Evolutionary conservation across 1,140 invertebrate species (phyloP).

Genomic region (Eumaeus atala): DNA sequence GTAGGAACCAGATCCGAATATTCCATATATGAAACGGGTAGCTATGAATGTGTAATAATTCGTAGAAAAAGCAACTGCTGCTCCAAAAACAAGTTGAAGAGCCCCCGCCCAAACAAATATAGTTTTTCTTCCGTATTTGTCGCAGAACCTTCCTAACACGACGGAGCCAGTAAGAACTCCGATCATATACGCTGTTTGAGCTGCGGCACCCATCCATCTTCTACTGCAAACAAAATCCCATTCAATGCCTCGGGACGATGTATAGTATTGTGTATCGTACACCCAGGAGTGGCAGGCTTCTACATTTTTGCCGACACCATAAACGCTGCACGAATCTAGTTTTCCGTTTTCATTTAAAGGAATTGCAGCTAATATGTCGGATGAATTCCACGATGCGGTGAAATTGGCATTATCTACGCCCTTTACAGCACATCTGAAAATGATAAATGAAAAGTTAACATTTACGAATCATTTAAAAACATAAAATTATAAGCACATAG

Average conservation of each 20-base stretch:
- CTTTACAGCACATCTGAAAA: conserved; percentile 56
- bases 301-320: conserved; percentile 63
- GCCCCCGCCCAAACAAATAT: conserved; percentile 83
- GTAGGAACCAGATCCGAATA: conserved; percentile 86
- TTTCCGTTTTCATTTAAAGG: conserved; percentile 70
- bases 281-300: conserved; percentile 77
- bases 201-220: conserved; percentile 85
- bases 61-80: conserved; percentile 81
- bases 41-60: conserved; percentile 82
- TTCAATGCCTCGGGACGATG: conserved; percentile 82
- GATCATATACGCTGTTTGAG: conserved; percentile 89
- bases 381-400: conserved; percentile 69
- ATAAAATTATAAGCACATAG: conserved; percentile 3
- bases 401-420: conserved; percentile 48
- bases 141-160: conserved; percentile 85
- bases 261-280: conserved; percentile 81
- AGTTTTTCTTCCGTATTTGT: conserved; percentile 87
- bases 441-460: conserved; percentile 22
- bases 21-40: conserved; percentile 83
- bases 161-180: conserved; percentile 89
- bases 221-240: conserved; percentile 89
- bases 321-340: conserved; percentile 76
- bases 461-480: not conserved
- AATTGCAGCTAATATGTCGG: conserved; percentile 62
- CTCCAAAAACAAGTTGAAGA: conserved; percentile 80